Percentiles rank a stretch among this genome's conserved stretches.
Evolutionary conservation across 2,888 invertebrate genomes (phyloP).

Genomic region (Papilio protenor): DNA sequence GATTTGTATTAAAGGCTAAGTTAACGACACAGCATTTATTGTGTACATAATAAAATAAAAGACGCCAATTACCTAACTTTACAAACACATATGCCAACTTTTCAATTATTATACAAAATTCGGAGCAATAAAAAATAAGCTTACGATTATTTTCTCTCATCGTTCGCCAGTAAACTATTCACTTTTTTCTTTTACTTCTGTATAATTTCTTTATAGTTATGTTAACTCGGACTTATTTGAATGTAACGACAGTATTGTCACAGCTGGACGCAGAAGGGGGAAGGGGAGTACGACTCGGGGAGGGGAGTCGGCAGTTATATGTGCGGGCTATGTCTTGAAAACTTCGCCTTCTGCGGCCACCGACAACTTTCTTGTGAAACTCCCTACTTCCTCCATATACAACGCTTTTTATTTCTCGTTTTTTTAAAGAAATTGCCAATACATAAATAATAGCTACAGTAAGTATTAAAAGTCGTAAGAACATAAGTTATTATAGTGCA

Average conservation of each 20-base stretch:
- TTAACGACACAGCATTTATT: background rate
- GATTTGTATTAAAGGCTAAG: background rate
- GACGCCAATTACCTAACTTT: background rate
- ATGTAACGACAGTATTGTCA: constrained; percentile 48
- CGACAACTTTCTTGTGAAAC: constrained; percentile 59
- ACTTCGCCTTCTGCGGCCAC: constrained; percentile 62
- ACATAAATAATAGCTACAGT: background rate
- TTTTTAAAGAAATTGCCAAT: constrained; percentile 20
- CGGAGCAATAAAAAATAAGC: background rate
- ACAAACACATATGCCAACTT: background rate
- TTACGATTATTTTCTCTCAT: background rate
- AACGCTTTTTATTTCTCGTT: constrained; percentile 40
- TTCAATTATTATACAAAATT: background rate
- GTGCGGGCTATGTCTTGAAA: constrained; percentile 63
- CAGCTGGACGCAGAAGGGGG: constrained; percentile 57
- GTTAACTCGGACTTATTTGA: constrained; percentile 28
- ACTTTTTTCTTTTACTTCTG: background rate
- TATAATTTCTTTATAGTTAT: background rate
- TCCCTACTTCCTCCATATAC: constrained; percentile 43
- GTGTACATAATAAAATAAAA: background rate
- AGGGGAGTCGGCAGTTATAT: constrained; percentile 56
- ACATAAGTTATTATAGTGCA: background rate
- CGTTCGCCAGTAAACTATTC: background rate
- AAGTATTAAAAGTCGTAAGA: background rate
- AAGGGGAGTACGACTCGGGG: constrained; percentile 44